phyloP scores from a whole-genome alignment of 2,797 vertebrate species.

The Diceros bicornis region DNA sequence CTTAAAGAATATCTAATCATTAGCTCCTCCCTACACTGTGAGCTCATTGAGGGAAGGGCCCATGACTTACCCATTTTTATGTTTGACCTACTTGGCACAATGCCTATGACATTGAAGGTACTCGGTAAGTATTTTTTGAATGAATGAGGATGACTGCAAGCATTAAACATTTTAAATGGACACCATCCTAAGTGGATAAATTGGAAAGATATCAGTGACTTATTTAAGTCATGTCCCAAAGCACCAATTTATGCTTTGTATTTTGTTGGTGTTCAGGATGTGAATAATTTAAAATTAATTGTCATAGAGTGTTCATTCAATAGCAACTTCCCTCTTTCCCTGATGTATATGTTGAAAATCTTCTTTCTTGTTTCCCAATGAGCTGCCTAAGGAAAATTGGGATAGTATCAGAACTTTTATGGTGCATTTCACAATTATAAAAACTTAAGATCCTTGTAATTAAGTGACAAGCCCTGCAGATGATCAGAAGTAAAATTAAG shows the following conservation, averaged over 20 bases:
- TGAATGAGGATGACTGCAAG: not conserved
- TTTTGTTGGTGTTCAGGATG: not conserved
- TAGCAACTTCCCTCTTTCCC: not conserved
- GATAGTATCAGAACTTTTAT: not conserved
- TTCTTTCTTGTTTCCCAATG: not conserved
- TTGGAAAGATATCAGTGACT: not conserved
- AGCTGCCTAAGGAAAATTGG: not conserved
- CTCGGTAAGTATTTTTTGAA: not conserved
- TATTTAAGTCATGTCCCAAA: not conserved
- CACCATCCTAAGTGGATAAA: not conserved
- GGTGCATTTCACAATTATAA: not conserved
- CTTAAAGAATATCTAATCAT: not conserved
- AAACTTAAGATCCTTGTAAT: not conserved
- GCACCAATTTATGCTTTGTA: not conserved
- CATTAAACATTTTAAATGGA: conserved; percentile 10
- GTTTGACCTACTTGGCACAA: not conserved
- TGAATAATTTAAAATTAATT: conserved; percentile 14
- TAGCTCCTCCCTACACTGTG: not conserved
- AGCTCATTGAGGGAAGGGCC: not conserved
- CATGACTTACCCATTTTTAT: not conserved
- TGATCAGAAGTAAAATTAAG: not conserved
- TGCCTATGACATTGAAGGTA: not conserved
- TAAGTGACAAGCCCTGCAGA: not conserved
- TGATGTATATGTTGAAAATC: not conserved
- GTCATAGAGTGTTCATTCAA: not conserved